phyloP scores from a whole-genome alignment of 1,140 invertebrate species.

The Branchinecta lynchi region DNA sequence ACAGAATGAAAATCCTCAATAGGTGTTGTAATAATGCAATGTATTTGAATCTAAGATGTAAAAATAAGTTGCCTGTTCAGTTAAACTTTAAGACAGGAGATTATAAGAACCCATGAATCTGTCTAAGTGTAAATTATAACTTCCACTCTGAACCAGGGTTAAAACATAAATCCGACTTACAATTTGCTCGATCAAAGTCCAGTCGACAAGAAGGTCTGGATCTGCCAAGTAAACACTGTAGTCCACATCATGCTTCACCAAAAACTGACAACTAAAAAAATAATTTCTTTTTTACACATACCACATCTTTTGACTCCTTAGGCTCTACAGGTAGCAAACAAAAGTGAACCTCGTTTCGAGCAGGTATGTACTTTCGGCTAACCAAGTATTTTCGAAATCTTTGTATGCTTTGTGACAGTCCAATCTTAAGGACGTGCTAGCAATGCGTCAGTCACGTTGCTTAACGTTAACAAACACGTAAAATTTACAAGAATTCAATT shows the following conservation, averaged over 20 bases:
- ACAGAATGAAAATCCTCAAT: too few relatives aligned
- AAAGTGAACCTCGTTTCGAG: too few relatives aligned
- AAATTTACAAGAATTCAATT: conserved; percentile 16
- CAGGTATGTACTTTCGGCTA: not conserved
- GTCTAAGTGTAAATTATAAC: too few relatives aligned
- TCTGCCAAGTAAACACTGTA: conserved; percentile 56
- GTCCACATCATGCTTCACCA: conserved; percentile 61
- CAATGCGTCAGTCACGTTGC: not conserved
- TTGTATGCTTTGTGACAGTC: too few relatives aligned
- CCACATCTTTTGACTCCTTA: conserved; percentile 16
- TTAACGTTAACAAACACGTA: conserved; percentile 18
- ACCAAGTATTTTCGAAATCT: too few relatives aligned
- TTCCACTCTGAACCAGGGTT: too few relatives aligned
- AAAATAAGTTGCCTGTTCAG: too few relatives aligned
- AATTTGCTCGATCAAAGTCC: conserved; percentile 81
- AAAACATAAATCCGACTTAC: conserved; percentile 38
- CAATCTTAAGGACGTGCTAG: too few relatives aligned
- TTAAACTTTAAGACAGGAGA: too few relatives aligned
- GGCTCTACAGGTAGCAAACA: conserved; percentile 12
- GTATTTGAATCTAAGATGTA: too few relatives aligned
- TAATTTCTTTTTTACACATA: conserved; percentile 18
- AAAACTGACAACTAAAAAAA: conserved; percentile 74
- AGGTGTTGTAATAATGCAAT: too few relatives aligned
- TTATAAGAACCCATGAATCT: too few relatives aligned
- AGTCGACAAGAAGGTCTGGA: conserved; percentile 77